Base-by-base conservation (phyloP, 2,113 vertebrate species). In the Paradisaea rubra region DNA sequence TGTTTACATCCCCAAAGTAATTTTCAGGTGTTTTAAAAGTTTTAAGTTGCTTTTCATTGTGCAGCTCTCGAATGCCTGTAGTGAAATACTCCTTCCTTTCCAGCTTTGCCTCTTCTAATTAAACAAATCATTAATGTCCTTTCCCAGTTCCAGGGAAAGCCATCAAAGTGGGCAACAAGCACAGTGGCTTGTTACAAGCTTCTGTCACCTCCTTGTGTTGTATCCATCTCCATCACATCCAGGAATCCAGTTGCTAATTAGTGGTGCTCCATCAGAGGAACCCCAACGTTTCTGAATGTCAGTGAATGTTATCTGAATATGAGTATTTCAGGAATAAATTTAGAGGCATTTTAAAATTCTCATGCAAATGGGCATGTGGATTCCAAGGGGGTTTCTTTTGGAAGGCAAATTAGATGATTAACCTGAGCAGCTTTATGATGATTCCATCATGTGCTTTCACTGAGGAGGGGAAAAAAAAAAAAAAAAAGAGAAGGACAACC, bases 351-450 rank as follows among this genome's bases (percentile, higher is more conserved):
- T 79, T 49, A 1, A 76, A 86, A 66, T 59, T 50, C 45, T 57
- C 73, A 86, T 57, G 65, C 39, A 91, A 89, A 94, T 87, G 35
- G 35, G 0, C 25, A 21, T 52, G 53, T 69, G 28, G 86, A 91
- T 89, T 91, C 69, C 44, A 77, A 66, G 64, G 86, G 69, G 60
- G 16, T 63, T 91, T 92, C 84, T 92, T 93, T 89, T 89, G 70
- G 78, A 87, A 94, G 66, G 78, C 84, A 87, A 86, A 92, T 86
- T 28, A 79, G 81, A 45, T 80, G 77, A 61, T 93, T 94, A 95
- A 91, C 74, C 82, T 95, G 86, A 77, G 90, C 59, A 94, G 81
- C 35, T 88, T 89, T 65, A 19, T 41, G 76, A 49, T 76, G 66
- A 57, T 91, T 94, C 44, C 2, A 5, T 88, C 57, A 50, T 42